phyloP scores from a whole-genome alignment of 2,113 vertebrate genomes.

The Psophia crepitans region DNA sequence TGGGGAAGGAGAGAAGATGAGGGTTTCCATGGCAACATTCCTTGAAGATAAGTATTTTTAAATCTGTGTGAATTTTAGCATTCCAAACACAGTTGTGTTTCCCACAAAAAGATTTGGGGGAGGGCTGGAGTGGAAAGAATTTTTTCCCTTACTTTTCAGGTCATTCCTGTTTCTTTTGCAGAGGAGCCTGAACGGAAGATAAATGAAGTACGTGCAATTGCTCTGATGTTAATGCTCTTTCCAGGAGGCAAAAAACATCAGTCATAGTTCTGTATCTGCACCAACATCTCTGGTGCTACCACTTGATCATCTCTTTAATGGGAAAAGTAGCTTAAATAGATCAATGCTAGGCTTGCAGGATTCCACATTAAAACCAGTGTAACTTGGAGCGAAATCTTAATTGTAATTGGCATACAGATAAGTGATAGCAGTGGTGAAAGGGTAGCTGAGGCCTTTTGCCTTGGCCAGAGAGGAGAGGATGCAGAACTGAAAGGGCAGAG shows the following conservation, averaged over 20 bases:
- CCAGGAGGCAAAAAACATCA: background rate
- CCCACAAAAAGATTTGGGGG: constrained; percentile 59
- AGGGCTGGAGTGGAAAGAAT: constrained; percentile 36
- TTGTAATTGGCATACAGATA: background rate
- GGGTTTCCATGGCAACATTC: constrained; percentile 77
- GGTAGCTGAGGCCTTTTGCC: background rate
- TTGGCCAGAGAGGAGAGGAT: background rate
- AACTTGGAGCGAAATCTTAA: background rate
- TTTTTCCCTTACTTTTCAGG: constrained; percentile 20
- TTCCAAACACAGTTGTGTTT: constrained; percentile 74
- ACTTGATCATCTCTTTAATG: constrained; percentile 18
- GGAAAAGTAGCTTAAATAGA: constrained; percentile 16
- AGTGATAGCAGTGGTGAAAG: background rate
- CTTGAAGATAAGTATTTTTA: constrained; percentile 78
- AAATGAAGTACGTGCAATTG: background rate
- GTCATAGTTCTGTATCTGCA: background rate
- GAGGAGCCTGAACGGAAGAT: background rate
- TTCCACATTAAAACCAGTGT: background rate
- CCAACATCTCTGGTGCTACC: background rate
- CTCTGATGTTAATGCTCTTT: background rate
- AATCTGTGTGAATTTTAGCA: constrained; percentile 74
- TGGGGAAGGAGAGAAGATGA: constrained; percentile 59
- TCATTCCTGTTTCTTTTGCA: constrained; percentile 42
- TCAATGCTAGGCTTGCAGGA: background rate
- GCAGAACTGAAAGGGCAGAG: background rate